Conservation (phyloP, 2,797 vertebrate species). For the Tenualosa thibaudeaui region DNA sequence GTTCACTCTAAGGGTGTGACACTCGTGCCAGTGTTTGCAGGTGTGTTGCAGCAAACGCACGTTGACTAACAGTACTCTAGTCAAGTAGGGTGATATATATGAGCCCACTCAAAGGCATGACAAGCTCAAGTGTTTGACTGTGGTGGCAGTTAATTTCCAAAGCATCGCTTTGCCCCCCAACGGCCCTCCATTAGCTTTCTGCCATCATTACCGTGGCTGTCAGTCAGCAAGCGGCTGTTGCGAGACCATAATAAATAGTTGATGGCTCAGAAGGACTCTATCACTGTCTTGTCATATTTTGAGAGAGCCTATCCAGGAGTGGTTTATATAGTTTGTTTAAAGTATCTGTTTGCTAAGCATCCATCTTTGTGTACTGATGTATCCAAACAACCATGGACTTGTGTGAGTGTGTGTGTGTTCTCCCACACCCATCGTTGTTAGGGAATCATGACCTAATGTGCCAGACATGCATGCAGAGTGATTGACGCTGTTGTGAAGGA, state of each 20-base stretch:
- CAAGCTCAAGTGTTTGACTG: conserved; percentile 13
- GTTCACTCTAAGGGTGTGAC: neutral
- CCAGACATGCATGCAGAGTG: neutral
- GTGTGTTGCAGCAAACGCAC: neutral
- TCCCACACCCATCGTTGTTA: neutral
- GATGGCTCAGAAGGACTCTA: neutral
- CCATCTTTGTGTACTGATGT: neutral
- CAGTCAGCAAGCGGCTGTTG: neutral
- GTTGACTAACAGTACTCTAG: neutral
- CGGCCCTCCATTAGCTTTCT: neutral
- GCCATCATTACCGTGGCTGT: neutral
- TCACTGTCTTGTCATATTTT: neutral
- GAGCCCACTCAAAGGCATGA: neutral
- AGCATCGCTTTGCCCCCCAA: neutral
- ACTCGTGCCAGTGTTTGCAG: neutral
- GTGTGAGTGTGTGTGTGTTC: neutral
- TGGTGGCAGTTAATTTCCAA: neutral
- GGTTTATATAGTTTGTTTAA: neutral
- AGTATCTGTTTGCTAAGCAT: neutral
- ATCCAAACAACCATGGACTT: neutral
- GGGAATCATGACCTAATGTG: neutral
- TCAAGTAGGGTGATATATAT: neutral
- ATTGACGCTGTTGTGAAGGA: neutral
- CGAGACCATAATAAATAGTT: neutral
- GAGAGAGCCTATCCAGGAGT: neutral